Percentiles rank a stretch among this genome's conserved stretches.
Conservation (phyloP, 2,888 invertebrate genomes). For the Lasius platythorax region DNA sequence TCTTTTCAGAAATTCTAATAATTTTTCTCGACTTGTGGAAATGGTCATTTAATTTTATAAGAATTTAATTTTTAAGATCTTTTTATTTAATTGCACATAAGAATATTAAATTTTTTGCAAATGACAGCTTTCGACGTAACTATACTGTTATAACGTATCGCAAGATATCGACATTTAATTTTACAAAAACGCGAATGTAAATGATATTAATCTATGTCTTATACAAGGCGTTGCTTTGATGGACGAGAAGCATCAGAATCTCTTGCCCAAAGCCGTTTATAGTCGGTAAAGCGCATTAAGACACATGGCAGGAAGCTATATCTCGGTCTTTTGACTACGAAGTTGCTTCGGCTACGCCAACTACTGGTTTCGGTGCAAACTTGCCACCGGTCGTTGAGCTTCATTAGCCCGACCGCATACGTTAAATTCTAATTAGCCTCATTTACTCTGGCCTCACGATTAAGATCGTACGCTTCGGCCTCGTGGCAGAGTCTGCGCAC, state of each 20-base stretch:
- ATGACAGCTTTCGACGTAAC: neutral
- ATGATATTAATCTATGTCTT: slow-evolving; percentile 12
- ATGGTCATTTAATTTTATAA: neutral
- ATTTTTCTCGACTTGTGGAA: neutral
- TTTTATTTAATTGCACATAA: neutral
- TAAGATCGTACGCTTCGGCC: slow-evolving; percentile 54
- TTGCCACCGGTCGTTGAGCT: slow-evolving; percentile 66
- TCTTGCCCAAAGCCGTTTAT: slow-evolving; percentile 29
- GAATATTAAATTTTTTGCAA: neutral
- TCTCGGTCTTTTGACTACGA: slow-evolving; percentile 51
- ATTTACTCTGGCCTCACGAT: slow-evolving; percentile 65
- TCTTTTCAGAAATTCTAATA: neutral
- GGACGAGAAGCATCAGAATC: neutral
- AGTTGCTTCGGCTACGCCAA: slow-evolving; percentile 48
- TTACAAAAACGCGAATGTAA: neutral
- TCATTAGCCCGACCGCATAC: slow-evolving; percentile 72
- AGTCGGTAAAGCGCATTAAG: slow-evolving; percentile 34
- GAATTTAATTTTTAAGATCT: neutral
- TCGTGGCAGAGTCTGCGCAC: neutral
- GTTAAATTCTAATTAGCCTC: slow-evolving; percentile 76
- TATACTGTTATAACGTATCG: neutral
- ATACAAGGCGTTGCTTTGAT: neutral
- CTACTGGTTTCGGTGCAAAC: slow-evolving; percentile 58
- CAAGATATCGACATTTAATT: neutral
- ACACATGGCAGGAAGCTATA: slow-evolving; percentile 45